Percentiles rank a stretch among this genome's conserved stretches.
Conservation (phyloP, 2,113 vertebrate species). For the Ptyas mucosa region DNA sequence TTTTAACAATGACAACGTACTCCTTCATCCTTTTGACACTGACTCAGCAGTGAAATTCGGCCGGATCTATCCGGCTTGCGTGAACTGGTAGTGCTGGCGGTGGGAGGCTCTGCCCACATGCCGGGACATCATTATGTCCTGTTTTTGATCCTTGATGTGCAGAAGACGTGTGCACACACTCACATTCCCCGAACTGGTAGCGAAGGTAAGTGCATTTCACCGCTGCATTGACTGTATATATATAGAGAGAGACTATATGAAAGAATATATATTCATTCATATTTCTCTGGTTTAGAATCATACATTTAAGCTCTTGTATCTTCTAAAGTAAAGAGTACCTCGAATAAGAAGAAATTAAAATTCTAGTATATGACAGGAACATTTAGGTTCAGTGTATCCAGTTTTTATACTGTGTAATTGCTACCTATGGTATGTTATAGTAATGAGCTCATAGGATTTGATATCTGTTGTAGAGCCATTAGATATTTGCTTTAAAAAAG, state of each 20-base stretch:
- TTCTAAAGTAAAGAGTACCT: background rate
- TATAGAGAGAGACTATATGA: too few species aligned
- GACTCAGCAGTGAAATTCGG: background rate
- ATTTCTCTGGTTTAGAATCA: background rate
- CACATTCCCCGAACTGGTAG: too few species aligned
- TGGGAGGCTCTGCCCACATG: too few species aligned
- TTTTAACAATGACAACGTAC: slow-evolving; percentile 20
- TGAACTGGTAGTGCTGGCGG: too few species aligned
- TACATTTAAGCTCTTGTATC: background rate
- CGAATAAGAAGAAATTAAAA: background rate
- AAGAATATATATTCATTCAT: background rate
- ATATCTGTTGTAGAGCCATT: background rate
- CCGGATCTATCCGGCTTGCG: too few species aligned
- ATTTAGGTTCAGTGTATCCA: background rate
- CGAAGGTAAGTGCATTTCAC: too few species aligned
- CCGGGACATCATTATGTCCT: too few species aligned
- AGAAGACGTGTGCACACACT: too few species aligned
- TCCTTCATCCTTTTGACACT: background rate
- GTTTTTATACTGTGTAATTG: background rate
- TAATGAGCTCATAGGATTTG: background rate
- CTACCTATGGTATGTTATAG: background rate
- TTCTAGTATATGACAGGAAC: background rate
- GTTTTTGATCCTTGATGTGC: too few species aligned
- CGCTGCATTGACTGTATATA: background rate
- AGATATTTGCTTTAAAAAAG: background rate